phyloP scores from a whole-genome alignment of 2,888 invertebrate genomes.

The Lasioglossum zephyrum region DNA sequence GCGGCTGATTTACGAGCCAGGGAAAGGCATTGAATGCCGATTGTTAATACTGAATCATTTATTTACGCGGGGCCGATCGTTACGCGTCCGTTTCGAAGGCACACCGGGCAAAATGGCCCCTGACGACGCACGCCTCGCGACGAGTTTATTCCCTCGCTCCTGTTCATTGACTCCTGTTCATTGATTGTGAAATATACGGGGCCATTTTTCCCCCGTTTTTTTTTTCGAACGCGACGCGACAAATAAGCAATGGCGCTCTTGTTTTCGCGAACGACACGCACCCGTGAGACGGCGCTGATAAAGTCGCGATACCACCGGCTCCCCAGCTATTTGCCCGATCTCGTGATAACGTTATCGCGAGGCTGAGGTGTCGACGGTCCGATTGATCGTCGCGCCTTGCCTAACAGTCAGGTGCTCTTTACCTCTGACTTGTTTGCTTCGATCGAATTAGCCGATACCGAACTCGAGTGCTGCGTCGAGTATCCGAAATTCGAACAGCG shows the following conservation, averaged over 20 bases:
- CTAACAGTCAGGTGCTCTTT: background rate
- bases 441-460: background rate
- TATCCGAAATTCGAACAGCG: background rate
- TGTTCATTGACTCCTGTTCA: too few species aligned
- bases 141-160: constrained; percentile 65
- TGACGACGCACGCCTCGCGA: constrained; percentile 39
- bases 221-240: constrained; percentile 31
- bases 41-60: constrained; percentile 77
- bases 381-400: constrained; percentile 11
- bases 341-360: constrained; percentile 48
- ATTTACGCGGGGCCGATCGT: constrained; percentile 74
- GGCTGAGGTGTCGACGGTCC: constrained; percentile 23
- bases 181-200: constrained; percentile 64
- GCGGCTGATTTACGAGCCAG: constrained; percentile 77
- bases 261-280: constrained; percentile 49
- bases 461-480: background rate
- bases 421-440: background rate
- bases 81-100: constrained; percentile 33
- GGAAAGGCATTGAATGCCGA: constrained; percentile 68
- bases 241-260: constrained; percentile 48
- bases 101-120: background rate
- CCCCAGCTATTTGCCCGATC: constrained; percentile 50
- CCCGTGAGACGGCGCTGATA: constrained; percentile 28
- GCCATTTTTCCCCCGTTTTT: constrained; percentile 21
- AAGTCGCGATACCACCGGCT: constrained; percentile 24